Evolutionary conservation across 2,888 invertebrate genomes (phyloP).

Genomic region (Digitonthophagus gazella): DNA sequence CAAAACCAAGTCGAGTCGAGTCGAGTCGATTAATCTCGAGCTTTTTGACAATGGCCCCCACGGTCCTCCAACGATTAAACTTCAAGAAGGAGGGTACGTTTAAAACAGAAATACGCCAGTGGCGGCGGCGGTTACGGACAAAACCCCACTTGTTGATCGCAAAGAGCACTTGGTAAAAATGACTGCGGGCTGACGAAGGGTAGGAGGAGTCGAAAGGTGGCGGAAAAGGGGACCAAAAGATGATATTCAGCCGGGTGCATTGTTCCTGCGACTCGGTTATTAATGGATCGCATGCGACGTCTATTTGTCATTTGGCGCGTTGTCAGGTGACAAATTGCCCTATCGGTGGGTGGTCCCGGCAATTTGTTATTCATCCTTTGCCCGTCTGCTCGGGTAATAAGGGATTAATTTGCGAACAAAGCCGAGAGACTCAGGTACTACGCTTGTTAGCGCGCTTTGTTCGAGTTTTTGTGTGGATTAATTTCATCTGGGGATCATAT

Average conservation of each 20-base stretch:
- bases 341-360: conserved; percentile 3
- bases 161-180: neutral
- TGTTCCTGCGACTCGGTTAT: neutral
- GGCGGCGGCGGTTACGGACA: neutral
- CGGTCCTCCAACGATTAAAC: neutral
- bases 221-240: neutral
- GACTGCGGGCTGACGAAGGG: neutral
- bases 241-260: neutral
- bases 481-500: neutral
- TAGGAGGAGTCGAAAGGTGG: neutral
- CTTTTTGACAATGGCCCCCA: neutral
- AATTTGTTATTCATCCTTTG: conserved; percentile 16
- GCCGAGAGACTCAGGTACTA: neutral
- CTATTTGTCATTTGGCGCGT: conserved; percentile 13
- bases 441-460: neutral
- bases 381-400: conserved; percentile 5
- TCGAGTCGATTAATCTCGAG: neutral
- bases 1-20: neutral
- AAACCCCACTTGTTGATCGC: neutral
- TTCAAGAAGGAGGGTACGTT: neutral
- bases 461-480: conserved; percentile 1
- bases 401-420: conserved; percentile 11
- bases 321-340: conserved; percentile 12
- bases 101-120: neutral
- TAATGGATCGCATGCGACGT: conserved; percentile 3